Base-by-base conservation (phyloP, 2,797 vertebrate species). In the Sphaeramia orbicularis region DNA sequence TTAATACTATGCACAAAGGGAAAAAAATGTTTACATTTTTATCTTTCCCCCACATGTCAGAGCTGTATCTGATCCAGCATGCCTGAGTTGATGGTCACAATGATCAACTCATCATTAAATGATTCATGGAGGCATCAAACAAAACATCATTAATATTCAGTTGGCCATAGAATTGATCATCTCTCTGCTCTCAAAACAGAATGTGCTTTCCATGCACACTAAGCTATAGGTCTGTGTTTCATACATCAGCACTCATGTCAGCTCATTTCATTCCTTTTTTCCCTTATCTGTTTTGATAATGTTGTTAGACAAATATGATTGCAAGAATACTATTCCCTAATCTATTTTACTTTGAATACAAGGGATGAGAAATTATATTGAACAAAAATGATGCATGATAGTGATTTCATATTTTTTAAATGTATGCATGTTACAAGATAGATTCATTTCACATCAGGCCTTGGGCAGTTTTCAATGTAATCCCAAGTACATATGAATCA, bases 71-170 rank as follows among this genome's bases (percentile, higher is more conserved):
- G 68, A 76, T 76, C 27, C 59, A 74, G 61, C 62, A 48, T 36
- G 50, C 38, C 43, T 40, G 63, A 65, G 71, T 7, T 76, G 37
- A 74, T 74, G 24, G 50, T 50, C 69, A 52, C 52, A 66, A 55
- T 56, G 52, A 71, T 75, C 44, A 61, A n/a, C 50, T 68, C 19
- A 3, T 61, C 54, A 69, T 27, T 56, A 63, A 41, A 67, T 71
- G 49, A 87, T 71, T 81, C 72, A 61, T 58, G 48, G 19, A 57
- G 36, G 55, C 63, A 75, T 71, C 41, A 79, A 82, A 86, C 72
- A 76, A 60, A 74, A 55, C 55, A 72, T 51, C 32, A 71, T 71
- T 70, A 63, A 77, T 76, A 80, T 75, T 79, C 74, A 78, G 49
- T 43, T 14, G 37, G 74, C 56, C 55, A 65, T 64, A 65, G 49